These are phyloP conservation scores for Tauraco hartlaubi DNA, from an alignment of 2,797 vertebrate genomes.

Conservation along the genomic window DNA sequence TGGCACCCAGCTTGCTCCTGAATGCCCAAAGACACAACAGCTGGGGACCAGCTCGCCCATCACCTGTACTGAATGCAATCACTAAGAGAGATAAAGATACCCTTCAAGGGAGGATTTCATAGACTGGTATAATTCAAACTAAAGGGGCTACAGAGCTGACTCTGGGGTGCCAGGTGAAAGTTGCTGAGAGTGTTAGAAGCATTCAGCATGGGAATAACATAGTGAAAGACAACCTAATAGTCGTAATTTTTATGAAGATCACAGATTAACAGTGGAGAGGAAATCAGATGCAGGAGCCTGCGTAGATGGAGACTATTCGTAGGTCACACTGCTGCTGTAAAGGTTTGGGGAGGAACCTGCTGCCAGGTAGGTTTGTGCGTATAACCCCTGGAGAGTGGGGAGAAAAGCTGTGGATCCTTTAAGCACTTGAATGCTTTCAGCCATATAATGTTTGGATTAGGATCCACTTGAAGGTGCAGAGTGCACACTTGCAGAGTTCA, in stretches of 20 bases:
- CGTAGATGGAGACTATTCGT: background rate
- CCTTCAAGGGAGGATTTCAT: background rate
- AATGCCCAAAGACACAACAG: background rate
- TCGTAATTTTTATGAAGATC: background rate
- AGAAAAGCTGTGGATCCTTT: constrained; percentile 39
- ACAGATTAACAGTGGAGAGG: background rate
- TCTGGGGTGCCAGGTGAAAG: background rate
- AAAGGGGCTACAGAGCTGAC: background rate
- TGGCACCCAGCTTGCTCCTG: background rate
- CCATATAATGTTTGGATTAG: constrained; percentile 47
- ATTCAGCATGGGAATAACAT: background rate
- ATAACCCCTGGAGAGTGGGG: background rate
- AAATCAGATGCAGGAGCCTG: background rate
- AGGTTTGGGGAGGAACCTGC: background rate
- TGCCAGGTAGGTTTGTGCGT: background rate
- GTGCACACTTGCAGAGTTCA: constrained; percentile 19
- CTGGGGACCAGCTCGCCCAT: background rate
- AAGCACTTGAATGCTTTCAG: constrained; percentile 22
- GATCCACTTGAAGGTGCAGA: constrained; percentile 45
- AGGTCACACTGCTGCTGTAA: background rate
- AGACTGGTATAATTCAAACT: background rate
- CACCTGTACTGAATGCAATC: background rate
- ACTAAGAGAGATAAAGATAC: background rate
- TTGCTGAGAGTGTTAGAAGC: background rate
- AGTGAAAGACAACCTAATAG: background rate